Evolutionary conservation across 1,140 invertebrate genomes (phyloP).

Genomic region (Paralvinella palmiformis): DNA sequence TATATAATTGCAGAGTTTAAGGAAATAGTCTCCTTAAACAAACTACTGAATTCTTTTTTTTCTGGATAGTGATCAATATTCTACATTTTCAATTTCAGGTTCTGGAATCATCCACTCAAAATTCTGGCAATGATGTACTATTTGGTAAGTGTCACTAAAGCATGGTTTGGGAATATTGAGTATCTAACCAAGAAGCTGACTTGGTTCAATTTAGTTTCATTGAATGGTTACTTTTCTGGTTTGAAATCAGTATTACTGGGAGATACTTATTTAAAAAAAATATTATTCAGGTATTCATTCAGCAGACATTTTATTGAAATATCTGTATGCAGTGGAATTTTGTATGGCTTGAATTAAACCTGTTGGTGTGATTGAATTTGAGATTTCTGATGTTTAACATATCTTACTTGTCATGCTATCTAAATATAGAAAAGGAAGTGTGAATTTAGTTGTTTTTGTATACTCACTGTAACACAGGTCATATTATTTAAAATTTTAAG

Average conservation of each 20-base stretch:
- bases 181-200: background rate
- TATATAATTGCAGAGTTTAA: background rate
- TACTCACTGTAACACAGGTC: too few species aligned
- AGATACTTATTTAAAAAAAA: too few species aligned
- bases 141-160: background rate
- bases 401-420: too few species aligned
- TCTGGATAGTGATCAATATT: background rate
- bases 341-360: too few species aligned
- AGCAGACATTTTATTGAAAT: too few species aligned
- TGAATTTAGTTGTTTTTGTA: too few species aligned
- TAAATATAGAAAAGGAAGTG: too few species aligned
- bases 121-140: constrained; percentile 1
- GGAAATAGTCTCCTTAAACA: background rate
- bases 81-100: background rate
- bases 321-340: too few species aligned
- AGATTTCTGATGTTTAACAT: too few species aligned
- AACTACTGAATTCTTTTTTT: background rate
- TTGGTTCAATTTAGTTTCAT: background rate
- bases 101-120: background rate
- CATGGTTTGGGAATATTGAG: background rate
- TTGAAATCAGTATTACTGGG: background rate
- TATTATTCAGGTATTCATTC: too few species aligned
- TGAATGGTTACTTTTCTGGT: constrained; percentile 1
- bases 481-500: too few species aligned
- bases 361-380: too few species aligned